phyloP scores from a whole-genome alignment of 2,888 invertebrate species.

The Epinotia brunnichana region DNA sequence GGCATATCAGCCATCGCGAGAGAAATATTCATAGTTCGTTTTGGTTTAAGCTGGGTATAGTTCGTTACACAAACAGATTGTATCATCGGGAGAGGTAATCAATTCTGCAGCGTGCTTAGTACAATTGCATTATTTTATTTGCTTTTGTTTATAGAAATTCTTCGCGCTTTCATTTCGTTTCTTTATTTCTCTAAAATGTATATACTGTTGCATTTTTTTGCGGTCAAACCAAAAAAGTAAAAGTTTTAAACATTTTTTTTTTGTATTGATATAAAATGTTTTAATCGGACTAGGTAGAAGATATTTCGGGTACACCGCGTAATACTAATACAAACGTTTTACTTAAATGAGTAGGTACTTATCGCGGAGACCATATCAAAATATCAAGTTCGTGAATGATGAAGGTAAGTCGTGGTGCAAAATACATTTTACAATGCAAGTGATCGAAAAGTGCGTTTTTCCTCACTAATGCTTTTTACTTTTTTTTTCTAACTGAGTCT shows the following conservation, averaged over 20 bases:
- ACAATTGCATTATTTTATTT: slow-evolving; percentile 33
- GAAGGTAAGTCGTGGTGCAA: background rate
- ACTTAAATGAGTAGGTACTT: too few species aligned
- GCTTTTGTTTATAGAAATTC: slow-evolving; percentile 23
- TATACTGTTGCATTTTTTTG: background rate
- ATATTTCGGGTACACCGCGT: too few species aligned
- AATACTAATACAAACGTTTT: too few species aligned
- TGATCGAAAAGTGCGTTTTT: too few species aligned
- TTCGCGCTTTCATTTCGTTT: slow-evolving; percentile 8
- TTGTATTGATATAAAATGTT: background rate
- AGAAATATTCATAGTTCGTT: slow-evolving; percentile 21
- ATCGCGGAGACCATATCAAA: background rate
- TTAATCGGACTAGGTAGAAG: background rate
- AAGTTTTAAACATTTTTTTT: background rate
- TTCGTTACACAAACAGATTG: slow-evolving; percentile 43
- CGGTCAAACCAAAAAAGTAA: background rate
- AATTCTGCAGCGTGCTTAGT: slow-evolving; percentile 34
- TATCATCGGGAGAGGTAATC: slow-evolving; percentile 41
- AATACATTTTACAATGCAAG: background rate
- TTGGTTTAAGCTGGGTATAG: slow-evolving; percentile 19
- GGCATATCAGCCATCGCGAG: slow-evolving; percentile 7
- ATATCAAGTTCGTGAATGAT: too few species aligned
- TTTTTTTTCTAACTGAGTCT: too few species aligned
- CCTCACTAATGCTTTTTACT: too few species aligned
- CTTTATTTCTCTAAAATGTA: background rate